Evolutionary conservation across 2,888 invertebrate species (phyloP).

Genomic region (Saturnia pavonia): DNA sequence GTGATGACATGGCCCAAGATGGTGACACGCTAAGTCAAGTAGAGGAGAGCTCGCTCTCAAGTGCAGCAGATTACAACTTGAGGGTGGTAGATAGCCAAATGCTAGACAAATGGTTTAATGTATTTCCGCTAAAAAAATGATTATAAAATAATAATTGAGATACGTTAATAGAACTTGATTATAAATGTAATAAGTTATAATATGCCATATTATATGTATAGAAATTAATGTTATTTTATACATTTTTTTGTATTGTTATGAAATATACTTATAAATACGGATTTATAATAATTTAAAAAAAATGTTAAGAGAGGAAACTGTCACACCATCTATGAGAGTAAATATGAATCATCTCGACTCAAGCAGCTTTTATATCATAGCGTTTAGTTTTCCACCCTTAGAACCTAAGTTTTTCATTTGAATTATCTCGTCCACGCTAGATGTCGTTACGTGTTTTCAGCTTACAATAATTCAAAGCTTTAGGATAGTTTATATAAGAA

Average conservation of each 20-base stretch:
- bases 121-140: too few species aligned
- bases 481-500: background rate
- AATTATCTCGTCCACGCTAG: background rate
- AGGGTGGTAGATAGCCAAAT: too few species aligned
- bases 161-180: too few species aligned
- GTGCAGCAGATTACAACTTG: too few species aligned
- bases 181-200: too few species aligned
- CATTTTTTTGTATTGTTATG: background rate
- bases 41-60: too few species aligned
- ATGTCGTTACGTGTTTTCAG: background rate
- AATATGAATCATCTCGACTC: background rate
- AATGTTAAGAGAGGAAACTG: background rate
- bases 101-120: too few species aligned
- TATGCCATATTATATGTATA: too few species aligned
- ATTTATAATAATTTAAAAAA: background rate
- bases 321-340: background rate
- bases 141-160: too few species aligned
- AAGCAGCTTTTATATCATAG: background rate
- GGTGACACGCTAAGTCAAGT: too few species aligned
- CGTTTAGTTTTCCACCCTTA: background rate
- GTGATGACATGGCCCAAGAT: too few species aligned
- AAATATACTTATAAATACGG: background rate
- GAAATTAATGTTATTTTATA: too few species aligned
- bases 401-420: background rate
- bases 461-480: background rate